Base-by-base conservation (phyloP, 2,113 vertebrate genomes). In the Dasyornis broadbenti region DNA sequence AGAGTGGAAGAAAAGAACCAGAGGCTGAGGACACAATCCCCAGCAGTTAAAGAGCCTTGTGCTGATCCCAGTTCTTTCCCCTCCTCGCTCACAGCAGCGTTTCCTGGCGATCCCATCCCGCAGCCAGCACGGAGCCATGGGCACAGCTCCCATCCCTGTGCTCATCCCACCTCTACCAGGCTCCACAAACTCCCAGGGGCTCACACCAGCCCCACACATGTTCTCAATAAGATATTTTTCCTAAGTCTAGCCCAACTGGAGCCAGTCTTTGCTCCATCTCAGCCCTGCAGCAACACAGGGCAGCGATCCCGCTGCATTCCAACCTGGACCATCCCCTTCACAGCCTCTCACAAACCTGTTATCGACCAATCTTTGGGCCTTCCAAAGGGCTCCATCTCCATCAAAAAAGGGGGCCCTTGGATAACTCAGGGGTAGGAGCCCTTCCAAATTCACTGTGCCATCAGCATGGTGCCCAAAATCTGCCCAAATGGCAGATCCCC, bases 401-500 rank as follows among this genome's bases (percentile, higher is more conserved):
- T 1, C 28, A 30, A 5, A 24, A 14, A 5, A 42, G 2, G 1
- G 10, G 5, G 15, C 11, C 5, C 2, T 9, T 15, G 7, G n/a
- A 49, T 17, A 68, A 30, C 23, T 14, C 7, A 1, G 1, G 15
- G 50, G 6, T 7, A 23, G 33, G 24, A 89, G 71, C 42, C 26
- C 49, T 16, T 13, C 23, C 64, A 33, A 21, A 31, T 44, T 20
- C 37, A 18, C 44, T 2, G 13, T 2, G 14, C 35, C 6, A 9
- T 5, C 9, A 50, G 39, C n/a, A 12, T 53, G 26, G 52, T 23
- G 53, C 59, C 23, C 50, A 28, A 33, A 50, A 26, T 2, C 1
- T n/a, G n/a, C n/a, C n/a, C n/a, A n/a, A n/a, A 0, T 2, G 37
- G 37, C 27, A 28, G n/a, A 53, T 6, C 61, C 70, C 10, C 0